Conservation (phyloP, 2,113 vertebrate species). For the Pteruthius melanotis region DNA sequence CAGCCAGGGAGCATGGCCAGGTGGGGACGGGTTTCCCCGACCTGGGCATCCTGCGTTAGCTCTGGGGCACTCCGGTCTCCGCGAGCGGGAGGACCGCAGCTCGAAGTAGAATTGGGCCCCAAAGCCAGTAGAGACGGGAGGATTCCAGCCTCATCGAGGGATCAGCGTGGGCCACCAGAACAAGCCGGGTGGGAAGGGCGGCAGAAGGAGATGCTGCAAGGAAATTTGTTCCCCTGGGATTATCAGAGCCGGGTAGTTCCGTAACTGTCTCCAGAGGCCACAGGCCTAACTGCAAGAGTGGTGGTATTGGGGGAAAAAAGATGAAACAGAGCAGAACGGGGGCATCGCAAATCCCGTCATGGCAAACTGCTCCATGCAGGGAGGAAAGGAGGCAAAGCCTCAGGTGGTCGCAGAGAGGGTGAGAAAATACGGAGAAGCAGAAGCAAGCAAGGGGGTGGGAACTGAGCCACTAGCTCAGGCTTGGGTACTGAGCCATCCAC, state of each 20-base stretch:
- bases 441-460: background rate
- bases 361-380: background rate
- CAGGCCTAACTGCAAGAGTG: constrained; percentile 4
- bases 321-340: background rate
- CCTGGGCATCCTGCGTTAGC: background rate
- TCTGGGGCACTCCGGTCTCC: background rate
- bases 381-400: background rate
- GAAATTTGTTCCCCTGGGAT: background rate
- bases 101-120: background rate
- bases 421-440: background rate
- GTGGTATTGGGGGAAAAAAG: background rate
- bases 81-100: background rate
- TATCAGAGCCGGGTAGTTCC: background rate
- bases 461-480: background rate
- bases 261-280: background rate
- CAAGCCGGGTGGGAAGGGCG: background rate
- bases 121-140: background rate
- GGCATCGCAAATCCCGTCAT: background rate
- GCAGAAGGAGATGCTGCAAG: background rate
- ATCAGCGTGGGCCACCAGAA: background rate
- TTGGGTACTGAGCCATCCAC: background rate
- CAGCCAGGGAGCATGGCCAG: background rate
- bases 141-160: background rate
- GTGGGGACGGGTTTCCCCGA: background rate
- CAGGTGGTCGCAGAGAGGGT: background rate